Evolutionary conservation across 2,797 vertebrate species (phyloP), one percentile per base, ranked within the genome.

Genomic region (Rhynchotus rufescens): DNA sequence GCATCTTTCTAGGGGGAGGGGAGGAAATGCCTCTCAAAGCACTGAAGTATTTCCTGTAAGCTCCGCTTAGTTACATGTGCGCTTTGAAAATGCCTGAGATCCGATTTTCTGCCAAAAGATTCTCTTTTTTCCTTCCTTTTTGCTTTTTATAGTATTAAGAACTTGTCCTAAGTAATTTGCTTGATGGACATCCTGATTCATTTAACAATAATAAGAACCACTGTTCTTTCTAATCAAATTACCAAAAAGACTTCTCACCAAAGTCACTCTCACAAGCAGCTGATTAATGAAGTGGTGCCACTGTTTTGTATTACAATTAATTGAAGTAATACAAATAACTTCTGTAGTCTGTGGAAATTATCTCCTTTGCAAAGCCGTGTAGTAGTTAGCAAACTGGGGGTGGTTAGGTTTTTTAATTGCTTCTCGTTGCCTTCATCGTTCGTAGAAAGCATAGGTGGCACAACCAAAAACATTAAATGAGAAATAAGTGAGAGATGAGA

Each of bases 281-380:
- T 98, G 97, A 98, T 98, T 98, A 98, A 97, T 98, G 97, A 98
- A 98, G 98, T 98, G 97, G 96, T 97, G 90, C 96, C 96, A 97
- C 92, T 98, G 97, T 98, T 98, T 98, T 97, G 80, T 98, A 94
- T 98, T 97, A 96, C 89, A 97, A 97, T 96, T 98, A 98, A 98
- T 97, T 98, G 97, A 98, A 98, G 97, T 97, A 98, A 97, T 97
- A 96, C 96, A 98, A 98, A 98, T 98, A 98, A 97, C 95, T 97
- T 98, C 94, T 95, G 91, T 97, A 97, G 95, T 94, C 97, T 96
- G 88, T 96, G 91, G 94, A 97, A 98, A 97, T 98, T 92, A 97
- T 93, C 96, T 97, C 80, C 90, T 96, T 96, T 96, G 89, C 95
- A 97, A 97, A 95, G 95, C 94, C 96, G 65, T 95, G 91, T 96